Base-by-base conservation (phyloP, 1,140 invertebrate species). In the Muscidifurax raptorellus region DNA sequence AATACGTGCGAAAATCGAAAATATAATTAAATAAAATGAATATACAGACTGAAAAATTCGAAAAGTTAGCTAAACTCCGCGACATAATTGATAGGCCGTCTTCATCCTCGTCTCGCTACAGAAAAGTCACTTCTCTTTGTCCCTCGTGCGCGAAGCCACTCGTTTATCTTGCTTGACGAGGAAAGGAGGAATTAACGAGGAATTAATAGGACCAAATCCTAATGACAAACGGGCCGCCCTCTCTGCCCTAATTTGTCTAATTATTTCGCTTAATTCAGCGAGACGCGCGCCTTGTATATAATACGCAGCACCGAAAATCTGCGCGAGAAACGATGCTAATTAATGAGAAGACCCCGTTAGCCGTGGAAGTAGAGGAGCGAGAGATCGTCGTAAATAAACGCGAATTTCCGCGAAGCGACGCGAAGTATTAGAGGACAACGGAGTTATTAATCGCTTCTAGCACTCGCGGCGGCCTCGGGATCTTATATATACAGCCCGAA, bases 161-260 rank as follows among this genome's bases (percentile, higher is more conserved):
- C 92, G 91, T 93, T 93, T 92, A 91, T 93, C 92, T 93, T 93
- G 89, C 92, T 92, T 92, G 92, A 93, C 91, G 92, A 93, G 91
- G 92, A 93, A 93, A 93, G 92, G 91, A 92, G 90, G 92, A 93
- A 93, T 93, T 93, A 93, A 93, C 91, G 92, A 93, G 92, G 92
- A 93, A 93, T 93, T 93, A 93, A 93, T 93, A 91, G 92, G 86
- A 88, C 59, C 71, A 91, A 93, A 90, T 92, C 91, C 90, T 90
- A 92, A 93, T 92, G 92, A 93, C 91, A 93, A 93, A 93, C 90
- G 90, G 91, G 90, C 87, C 86, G 86, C 87, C 82, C 88, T 86
- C 86, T 87, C 86, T 88, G 90, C 88, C 92, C 91, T 91, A 92
- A 93, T 93, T 92, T 93, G 92, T 93, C 91, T 93, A 93, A 93